phyloP scores from a whole-genome alignment of 2,888 invertebrate species.

The Chymomyza caudatula region DNA sequence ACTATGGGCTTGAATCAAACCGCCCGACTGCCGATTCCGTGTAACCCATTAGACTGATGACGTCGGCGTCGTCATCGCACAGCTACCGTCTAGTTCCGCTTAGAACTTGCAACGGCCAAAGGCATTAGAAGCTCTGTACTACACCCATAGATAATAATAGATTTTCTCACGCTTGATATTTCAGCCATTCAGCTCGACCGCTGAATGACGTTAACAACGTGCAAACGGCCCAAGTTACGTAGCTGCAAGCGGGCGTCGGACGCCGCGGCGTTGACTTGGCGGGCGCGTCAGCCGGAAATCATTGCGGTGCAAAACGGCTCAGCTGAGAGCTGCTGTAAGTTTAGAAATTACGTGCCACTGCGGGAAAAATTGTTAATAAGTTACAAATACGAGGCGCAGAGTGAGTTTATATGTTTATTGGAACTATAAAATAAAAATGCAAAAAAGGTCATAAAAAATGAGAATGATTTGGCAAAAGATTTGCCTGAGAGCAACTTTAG shows the following conservation, averaged over 20 bases:
- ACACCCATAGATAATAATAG: constrained; percentile 67
- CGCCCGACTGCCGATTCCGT: neutral
- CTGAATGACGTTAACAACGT: constrained; percentile 70
- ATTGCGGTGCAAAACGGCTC: constrained; percentile 54
- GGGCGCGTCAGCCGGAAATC: constrained; percentile 67
- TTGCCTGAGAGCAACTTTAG: constrained; percentile 44
- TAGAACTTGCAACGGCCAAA: constrained; percentile 41
- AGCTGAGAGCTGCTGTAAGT: constrained; percentile 42
- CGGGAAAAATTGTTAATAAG: constrained; percentile 50
- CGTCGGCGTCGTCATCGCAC: constrained; percentile 44
- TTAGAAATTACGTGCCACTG: constrained; percentile 66
- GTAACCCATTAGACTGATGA: constrained; percentile 44
- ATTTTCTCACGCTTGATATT: constrained; percentile 73
- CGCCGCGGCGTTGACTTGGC: constrained; percentile 8
- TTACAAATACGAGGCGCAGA: constrained; percentile 43
- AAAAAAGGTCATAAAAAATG: constrained; percentile 22
- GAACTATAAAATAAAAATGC: constrained; percentile 42
- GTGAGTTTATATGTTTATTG: constrained; percentile 54
- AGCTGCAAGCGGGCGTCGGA: neutral
- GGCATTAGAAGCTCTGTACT: constrained; percentile 44
- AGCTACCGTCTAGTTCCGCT: constrained; percentile 65
- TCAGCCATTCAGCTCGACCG: constrained; percentile 50
- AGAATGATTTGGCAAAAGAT: constrained; percentile 61
- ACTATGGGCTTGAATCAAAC: neutral
- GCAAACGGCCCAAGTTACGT: constrained; percentile 28